Percentiles rank a stretch among this genome's conserved stretches.
Conservation (phyloP, 2,797 vertebrate genomes). For the Danio aesculapii region DNA sequence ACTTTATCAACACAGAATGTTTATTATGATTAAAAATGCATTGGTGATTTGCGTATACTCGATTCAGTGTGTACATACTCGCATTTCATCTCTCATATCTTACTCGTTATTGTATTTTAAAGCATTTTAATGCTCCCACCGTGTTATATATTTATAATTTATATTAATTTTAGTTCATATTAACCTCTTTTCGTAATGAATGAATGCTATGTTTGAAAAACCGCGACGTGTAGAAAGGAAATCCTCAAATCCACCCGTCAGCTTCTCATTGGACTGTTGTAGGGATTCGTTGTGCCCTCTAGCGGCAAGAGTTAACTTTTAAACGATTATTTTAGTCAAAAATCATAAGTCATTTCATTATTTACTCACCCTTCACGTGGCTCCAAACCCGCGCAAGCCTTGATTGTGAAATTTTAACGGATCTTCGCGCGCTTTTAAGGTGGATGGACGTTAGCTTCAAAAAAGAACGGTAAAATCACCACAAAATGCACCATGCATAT, state of each 20-base stretch:
- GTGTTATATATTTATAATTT: neutral
- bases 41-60: neutral
- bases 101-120: neutral
- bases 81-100: neutral
- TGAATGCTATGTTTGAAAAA: neutral
- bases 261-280: constrained; percentile 32
- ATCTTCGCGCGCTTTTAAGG: neutral
- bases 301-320: neutral
- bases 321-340: neutral
- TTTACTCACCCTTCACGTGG: neutral
- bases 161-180: neutral
- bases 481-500: neutral
- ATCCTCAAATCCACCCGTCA: constrained; percentile 33
- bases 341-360: neutral
- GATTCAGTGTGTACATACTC: neutral
- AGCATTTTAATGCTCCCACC: neutral
- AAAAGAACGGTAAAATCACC: neutral
- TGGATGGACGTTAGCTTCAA: neutral
- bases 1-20: neutral
- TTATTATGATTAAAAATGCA: neutral
- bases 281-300: constrained; percentile 1
- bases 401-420: neutral
- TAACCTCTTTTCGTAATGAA: neutral
- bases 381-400: neutral
- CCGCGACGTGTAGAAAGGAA: neutral